Percentiles rank a stretch among this genome's conserved stretches.
phyloP scores from a whole-genome alignment of 2,797 vertebrate genomes.

The Halcyon chelicuti region DNA sequence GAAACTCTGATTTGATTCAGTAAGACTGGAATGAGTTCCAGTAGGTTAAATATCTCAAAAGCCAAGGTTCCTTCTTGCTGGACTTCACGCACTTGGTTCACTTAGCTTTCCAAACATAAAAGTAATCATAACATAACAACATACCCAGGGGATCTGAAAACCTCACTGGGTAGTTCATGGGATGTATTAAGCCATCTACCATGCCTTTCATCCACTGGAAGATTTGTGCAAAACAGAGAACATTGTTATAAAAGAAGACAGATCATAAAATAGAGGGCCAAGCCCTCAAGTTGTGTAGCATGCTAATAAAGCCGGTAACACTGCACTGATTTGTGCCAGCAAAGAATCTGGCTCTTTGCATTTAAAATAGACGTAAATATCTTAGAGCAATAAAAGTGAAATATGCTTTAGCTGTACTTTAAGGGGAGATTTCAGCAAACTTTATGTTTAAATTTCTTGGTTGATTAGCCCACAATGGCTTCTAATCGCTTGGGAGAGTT shows the following conservation, averaged over 20 bases:
- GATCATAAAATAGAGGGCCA: slow-evolving; percentile 14
- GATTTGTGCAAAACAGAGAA: background rate
- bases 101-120: slow-evolving; percentile 34
- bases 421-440: slow-evolving; percentile 31
- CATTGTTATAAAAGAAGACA: background rate
- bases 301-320: background rate
- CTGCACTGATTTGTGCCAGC: background rate
- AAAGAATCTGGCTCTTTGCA: slow-evolving; percentile 16
- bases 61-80: background rate
- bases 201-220: background rate
- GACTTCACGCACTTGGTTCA: background rate
- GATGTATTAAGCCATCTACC: background rate
- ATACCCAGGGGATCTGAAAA: background rate
- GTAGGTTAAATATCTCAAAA: slow-evolving; percentile 36
- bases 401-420: slow-evolving; percentile 35
- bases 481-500: slow-evolving; percentile 49
- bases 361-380: slow-evolving; percentile 33
- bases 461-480: slow-evolving; percentile 64
- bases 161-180: slow-evolving; percentile 13
- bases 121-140: background rate
- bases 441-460: slow-evolving; percentile 69
- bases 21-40: background rate
- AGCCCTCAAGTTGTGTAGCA: background rate
- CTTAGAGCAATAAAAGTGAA: slow-evolving; percentile 39
- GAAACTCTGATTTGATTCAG: background rate